phyloP scores from a whole-genome alignment of 2,113 vertebrate genomes.

The Rhinopomastus cyanomelas region DNA sequence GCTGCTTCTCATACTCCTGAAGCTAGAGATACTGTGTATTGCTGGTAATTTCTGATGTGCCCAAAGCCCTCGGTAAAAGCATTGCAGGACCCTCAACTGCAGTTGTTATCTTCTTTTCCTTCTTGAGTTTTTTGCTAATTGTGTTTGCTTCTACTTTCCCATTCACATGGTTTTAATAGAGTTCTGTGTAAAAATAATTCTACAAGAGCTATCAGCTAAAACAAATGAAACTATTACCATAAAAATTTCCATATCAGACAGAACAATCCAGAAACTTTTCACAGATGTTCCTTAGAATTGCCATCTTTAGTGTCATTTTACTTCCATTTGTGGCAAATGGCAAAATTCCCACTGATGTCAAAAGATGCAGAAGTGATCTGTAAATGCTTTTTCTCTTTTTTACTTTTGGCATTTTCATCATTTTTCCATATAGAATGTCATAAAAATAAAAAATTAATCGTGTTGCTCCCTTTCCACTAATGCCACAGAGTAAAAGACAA shows the following conservation, averaged over 20 bases:
- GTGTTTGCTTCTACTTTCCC: background rate
- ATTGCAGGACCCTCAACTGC: background rate
- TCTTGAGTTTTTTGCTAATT: background rate
- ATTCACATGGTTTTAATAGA: background rate
- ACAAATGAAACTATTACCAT: background rate
- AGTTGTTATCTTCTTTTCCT: background rate
- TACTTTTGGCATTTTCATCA: background rate
- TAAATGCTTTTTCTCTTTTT: background rate
- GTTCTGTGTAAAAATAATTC: constrained; percentile 17
- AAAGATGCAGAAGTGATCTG: background rate
- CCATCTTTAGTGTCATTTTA: background rate
- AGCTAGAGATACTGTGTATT: background rate
- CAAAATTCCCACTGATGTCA: background rate
- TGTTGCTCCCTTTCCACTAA: background rate
- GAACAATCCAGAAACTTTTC: constrained; percentile 6
- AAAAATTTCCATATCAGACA: constrained; percentile 1
- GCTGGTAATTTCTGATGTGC: background rate
- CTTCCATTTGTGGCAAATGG: background rate
- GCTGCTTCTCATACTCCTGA: background rate
- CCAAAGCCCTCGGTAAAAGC: background rate
- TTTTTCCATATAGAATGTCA: background rate
- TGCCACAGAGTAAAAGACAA: background rate
- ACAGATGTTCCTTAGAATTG: background rate
- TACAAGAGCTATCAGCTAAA: background rate
- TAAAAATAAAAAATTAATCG: background rate